Evolutionary conservation across 2,113 vertebrate genomes (phyloP).

Genomic region (Thalassarche chlororhynchos): DNA sequence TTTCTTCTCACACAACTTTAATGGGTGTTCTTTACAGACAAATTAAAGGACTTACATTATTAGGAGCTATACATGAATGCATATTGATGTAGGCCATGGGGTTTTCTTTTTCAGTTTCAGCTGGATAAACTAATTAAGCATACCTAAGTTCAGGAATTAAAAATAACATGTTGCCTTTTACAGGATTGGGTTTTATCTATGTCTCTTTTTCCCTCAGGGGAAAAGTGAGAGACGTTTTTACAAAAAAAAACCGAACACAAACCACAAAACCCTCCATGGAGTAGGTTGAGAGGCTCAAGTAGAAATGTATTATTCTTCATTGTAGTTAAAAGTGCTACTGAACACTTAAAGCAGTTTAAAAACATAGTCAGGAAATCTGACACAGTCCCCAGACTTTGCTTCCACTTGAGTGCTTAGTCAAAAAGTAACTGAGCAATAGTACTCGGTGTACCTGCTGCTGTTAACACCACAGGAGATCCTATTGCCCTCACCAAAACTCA

Average conservation of each 20-base stretch:
- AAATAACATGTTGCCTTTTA: not conserved
- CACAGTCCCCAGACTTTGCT: not conserved
- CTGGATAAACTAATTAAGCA: not conserved
- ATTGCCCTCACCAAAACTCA: not conserved
- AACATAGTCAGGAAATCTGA: not conserved
- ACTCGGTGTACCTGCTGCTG: not conserved
- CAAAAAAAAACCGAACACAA: not conserved
- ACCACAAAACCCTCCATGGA: not conserved
- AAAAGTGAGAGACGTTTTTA: not conserved
- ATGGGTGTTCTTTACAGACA: not conserved
- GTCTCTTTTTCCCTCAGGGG: not conserved
- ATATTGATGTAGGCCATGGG: not conserved
- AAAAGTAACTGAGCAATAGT: not conserved
- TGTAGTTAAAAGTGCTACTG: not conserved
- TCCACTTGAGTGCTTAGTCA: not conserved
- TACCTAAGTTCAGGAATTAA: not conserved
- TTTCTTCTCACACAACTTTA: not conserved
- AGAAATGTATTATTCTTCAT: not conserved
- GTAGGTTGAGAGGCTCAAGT: not conserved
- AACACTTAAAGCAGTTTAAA: not conserved
- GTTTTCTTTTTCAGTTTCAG: not conserved
- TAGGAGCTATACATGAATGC: not conserved
- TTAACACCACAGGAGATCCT: not conserved
- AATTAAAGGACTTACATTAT: not conserved
- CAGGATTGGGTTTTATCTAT: not conserved